These are phyloP conservation scores for Pogonognathellus flavescens DNA, from an alignment of 1,140 invertebrate species.

Conservation along the genomic window DNA sequence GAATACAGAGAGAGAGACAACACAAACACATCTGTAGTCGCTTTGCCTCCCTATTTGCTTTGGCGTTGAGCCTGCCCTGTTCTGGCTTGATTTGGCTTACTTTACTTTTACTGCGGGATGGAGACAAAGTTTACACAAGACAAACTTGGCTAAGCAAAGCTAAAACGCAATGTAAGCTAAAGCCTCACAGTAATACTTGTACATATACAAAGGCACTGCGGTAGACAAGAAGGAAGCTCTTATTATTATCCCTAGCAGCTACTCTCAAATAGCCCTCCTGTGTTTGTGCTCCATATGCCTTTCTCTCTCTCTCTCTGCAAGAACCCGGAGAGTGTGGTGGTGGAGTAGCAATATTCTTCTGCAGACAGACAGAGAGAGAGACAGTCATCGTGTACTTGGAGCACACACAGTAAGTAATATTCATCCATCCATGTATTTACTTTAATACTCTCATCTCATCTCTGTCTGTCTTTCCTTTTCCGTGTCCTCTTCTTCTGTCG, in stretches of 20 bases:
- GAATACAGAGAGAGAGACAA: not conserved
- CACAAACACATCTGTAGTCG: conserved; percentile 20
- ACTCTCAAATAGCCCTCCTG: not conserved
- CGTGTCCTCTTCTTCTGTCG: conserved; percentile 25
- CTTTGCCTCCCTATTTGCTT: conserved; percentile 37
- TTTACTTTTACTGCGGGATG: conserved; percentile 44
- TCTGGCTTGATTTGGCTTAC: conserved; percentile 46
- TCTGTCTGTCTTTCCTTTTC: not conserved
- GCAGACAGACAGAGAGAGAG: not conserved
- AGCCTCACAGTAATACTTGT: not conserved
- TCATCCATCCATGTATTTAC: conserved; percentile 11
- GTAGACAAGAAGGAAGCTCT: conserved; percentile 36
- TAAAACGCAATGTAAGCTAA: conserved; percentile 50
- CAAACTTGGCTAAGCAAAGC: conserved; percentile 46
- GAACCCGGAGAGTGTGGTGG: not conserved
- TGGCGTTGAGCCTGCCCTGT: conserved; percentile 41
- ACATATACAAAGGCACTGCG: not conserved
- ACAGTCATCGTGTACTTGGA: not conserved
- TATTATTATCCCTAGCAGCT: conserved; percentile 40
- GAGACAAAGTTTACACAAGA: conserved; percentile 44
- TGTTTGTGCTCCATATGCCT: not conserved
- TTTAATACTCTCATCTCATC: not conserved
- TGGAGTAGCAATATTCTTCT: not conserved
- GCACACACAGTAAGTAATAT: not conserved
- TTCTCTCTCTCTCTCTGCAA: no score